Conservation (phyloP, 2,113 vertebrate species). For the Serilophus lunatus region DNA sequence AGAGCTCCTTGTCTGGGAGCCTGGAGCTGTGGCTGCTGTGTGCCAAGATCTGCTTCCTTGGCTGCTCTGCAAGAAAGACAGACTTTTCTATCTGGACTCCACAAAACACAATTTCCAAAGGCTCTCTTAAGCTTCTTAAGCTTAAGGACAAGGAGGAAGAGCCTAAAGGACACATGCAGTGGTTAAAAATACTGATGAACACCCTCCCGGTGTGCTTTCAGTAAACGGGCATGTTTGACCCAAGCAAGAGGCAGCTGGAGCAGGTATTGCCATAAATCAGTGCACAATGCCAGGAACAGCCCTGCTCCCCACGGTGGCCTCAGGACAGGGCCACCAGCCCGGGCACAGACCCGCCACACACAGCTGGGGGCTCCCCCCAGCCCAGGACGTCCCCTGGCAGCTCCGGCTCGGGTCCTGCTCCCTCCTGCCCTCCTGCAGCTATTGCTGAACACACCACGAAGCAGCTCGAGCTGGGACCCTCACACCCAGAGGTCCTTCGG, state of each 20-base stretch:
- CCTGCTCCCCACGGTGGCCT: not conserved
- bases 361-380: not conserved
- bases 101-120: not conserved
- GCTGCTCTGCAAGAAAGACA: not conserved
- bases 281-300: not conserved
- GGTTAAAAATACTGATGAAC: too few species aligned
- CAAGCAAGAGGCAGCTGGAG: not conserved
- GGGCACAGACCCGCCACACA: not conserved
- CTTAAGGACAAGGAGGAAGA: not conserved
- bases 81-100: not conserved
- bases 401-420: not conserved
- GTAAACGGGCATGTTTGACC: not conserved
- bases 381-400: rapidly evolving
- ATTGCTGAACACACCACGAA: not conserved
- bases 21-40: not conserved
- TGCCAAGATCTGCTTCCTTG: not conserved
- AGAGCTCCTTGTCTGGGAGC: too few species aligned
- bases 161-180: not conserved
- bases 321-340: not conserved
- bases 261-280: not conserved
- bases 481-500: not conserved
- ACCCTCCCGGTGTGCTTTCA: too few species aligned
- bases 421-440: not conserved
- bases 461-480: not conserved
- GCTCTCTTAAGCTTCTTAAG: too few species aligned